Evolutionary conservation across 2,113 vertebrate species (phyloP), one percentile per base, ranked within the genome.

Genomic region (Paedocypris sp.): DNA sequence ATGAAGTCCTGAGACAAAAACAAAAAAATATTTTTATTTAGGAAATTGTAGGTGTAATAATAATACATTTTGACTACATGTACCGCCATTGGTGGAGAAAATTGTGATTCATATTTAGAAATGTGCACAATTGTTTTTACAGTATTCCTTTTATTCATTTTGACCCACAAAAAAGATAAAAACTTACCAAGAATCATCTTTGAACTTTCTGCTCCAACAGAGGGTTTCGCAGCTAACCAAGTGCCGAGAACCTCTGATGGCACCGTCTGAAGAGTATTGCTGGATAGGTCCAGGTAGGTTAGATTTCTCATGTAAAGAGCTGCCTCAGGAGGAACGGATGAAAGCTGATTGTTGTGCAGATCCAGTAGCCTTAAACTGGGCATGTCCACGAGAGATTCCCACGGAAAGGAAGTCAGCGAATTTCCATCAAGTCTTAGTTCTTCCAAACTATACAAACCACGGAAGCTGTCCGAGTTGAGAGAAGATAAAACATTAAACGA

Each of bases 351-450:
- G 78, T 89, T 93, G 76, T 94, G 95, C 66, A 99, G 79, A 74
- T 99, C 93, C 43, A 99, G 86, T 19, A 97, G 85, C 71, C 89
- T 85, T 45, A 99, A 79, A 45, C 86, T 85, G 1, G 91, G 90
- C 80, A 88, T 86, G 71, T 91, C 86, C 48, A 69, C 73, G 52
- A 99, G 84, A 8, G 86, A 86, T 41, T 90, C 89, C 95, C 94
- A 99, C 8, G 95, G 94, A 66, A 99, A 99, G 1, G 83, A 71
- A n/a, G 75, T 74, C 29, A 99, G 83, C 47, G 72, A 68, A 20
- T 99, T 98, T 46, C 93, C 92, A 3, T 91, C 91, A 66, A 99
- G 77, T 12, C 92, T 85, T 56, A 99, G 86, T 77, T 99, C 95
- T 10, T 87, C 89, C 49, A 99, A 71, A 19, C 68, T 89, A 39